phyloP scores from a whole-genome alignment of 2,797 vertebrate species.

The Emys orbicularis region DNA sequence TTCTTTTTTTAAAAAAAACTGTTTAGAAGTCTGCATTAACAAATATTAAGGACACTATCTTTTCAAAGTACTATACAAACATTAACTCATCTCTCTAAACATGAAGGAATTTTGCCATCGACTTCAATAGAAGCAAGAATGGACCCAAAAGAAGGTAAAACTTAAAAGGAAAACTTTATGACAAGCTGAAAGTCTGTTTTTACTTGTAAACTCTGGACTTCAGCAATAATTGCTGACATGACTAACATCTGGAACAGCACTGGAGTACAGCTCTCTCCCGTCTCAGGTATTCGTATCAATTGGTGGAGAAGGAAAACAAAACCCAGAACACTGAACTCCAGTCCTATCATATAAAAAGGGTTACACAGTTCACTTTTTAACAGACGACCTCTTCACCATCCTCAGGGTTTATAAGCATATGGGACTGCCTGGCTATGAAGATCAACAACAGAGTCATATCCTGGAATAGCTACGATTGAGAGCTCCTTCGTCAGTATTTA shows the following conservation, averaged over 20 bases:
- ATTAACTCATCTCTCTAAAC: background rate
- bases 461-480: background rate
- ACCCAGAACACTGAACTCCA: background rate
- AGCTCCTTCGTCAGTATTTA: conserved; percentile 12
- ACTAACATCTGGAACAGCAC: background rate
- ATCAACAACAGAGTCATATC: conserved; percentile 41
- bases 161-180: background rate
- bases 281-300: background rate
- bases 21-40: background rate
- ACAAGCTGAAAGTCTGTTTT: background rate
- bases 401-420: background rate
- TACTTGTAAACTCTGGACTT: background rate
- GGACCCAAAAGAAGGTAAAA: background rate
- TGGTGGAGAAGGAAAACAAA: background rate
- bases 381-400: background rate
- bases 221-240: background rate
- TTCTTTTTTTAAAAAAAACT: no score
- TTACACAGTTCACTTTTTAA: background rate
- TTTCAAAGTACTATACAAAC: background rate
- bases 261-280: background rate
- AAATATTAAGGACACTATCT: background rate
- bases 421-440: background rate
- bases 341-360: background rate
- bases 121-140: background rate
- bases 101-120: background rate